Conservation (phyloP, 2,888 invertebrate species). For the Noctua comes region DNA sequence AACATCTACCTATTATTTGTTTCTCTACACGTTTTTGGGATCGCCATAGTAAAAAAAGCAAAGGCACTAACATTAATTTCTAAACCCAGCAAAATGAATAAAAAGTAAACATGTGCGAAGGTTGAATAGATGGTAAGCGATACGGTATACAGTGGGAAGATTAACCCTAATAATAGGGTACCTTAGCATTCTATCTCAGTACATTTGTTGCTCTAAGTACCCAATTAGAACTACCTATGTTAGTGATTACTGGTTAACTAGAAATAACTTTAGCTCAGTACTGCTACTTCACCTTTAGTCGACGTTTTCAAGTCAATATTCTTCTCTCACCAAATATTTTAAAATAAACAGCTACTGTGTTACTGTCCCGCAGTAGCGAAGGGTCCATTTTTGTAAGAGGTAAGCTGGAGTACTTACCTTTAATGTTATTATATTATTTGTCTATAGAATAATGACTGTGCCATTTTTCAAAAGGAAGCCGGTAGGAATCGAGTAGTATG, state of each 20-base stretch:
- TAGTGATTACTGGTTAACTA: slow-evolving; percentile 13
- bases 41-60: neutral
- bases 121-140: slow-evolving; percentile 46
- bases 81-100: neutral
- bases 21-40: neutral
- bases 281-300: neutral
- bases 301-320: neutral
- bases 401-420: too few species aligned
- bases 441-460: too few species aligned
- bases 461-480: too few species aligned
- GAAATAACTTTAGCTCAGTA: neutral
- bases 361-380: too few species aligned
- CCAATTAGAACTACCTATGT: slow-evolving; percentile 41
- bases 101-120: slow-evolving; percentile 22
- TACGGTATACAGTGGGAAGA: slow-evolving; percentile 27
- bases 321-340: too few species aligned
- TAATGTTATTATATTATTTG: too few species aligned
- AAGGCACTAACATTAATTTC: neutral
- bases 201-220: slow-evolving; percentile 48
- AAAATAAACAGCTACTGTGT: neutral
- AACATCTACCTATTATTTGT: neutral
- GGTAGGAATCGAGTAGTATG: too few species aligned
- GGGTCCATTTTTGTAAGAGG: too few species aligned
- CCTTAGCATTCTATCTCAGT: slow-evolving; percentile 13
- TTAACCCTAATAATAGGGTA: slow-evolving; percentile 56